These are phyloP conservation scores for Phoxinus dragarum DNA, from an alignment of 2,797 vertebrate species.

Conservation along the genomic window DNA sequence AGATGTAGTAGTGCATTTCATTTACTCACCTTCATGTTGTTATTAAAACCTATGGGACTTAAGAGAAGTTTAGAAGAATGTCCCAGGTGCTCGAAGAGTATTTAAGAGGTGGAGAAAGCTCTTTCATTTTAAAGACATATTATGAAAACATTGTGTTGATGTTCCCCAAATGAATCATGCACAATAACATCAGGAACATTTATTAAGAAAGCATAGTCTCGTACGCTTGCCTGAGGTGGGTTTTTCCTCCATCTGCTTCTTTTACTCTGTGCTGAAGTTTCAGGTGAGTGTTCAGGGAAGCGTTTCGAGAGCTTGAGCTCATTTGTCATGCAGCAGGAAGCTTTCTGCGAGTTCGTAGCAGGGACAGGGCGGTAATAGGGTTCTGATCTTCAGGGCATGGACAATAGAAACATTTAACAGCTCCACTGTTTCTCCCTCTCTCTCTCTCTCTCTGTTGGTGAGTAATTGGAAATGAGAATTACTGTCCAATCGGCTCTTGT, in stretches of 20 bases:
- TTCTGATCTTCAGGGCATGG: slow-evolving; percentile 44
- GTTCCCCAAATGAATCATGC: neutral
- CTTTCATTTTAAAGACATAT: neutral
- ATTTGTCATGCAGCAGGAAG: slow-evolving; percentile 36
- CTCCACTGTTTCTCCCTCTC: slow-evolving; percentile 27
- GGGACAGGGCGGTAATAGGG: slow-evolving; percentile 21
- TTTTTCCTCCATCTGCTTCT: neutral
- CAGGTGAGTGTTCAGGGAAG: slow-evolving; percentile 25
- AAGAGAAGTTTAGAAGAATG: neutral
- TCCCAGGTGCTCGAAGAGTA: neutral
- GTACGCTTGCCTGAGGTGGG: neutral
- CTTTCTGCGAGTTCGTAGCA: slow-evolving; percentile 18
- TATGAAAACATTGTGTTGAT: neutral
- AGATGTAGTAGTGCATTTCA: neutral
- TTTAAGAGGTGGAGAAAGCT: neutral
- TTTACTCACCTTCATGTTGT: neutral
- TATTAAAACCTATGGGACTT: neutral
- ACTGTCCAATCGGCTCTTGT: slow-evolving; percentile 43
- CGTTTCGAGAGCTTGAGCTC: slow-evolving; percentile 1
- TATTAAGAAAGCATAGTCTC: neutral
- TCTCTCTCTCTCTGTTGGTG: slow-evolving; percentile 17
- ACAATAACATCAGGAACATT: neutral
- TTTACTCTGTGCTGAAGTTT: slow-evolving; percentile 4
- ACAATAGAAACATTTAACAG: slow-evolving; percentile 49
- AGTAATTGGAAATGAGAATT: slow-evolving; percentile 49